Percentiles rank a stretch among this genome's conserved stretches.
These are phyloP conservation scores for Acronicta alni DNA, from an alignment of 2,888 invertebrate genomes.

Conservation along the genomic window DNA sequence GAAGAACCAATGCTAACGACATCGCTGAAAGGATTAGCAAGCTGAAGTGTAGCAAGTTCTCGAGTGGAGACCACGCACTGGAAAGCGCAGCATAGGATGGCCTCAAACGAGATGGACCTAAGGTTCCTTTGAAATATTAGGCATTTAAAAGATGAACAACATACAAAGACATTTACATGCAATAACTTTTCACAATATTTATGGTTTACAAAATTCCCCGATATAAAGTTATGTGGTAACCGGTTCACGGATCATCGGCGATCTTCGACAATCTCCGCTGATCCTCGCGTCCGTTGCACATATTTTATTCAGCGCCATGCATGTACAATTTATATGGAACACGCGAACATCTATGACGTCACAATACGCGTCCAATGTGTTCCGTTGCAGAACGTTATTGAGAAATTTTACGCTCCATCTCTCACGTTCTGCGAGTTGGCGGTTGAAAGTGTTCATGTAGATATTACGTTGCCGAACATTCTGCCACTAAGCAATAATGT, in stretches of 20 bases:
- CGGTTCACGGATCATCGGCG: slow-evolving; percentile 5
- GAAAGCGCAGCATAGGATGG: no score
- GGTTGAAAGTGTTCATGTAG: background rate
- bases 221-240: slow-evolving; percentile 9
- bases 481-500: no score
- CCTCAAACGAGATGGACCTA: no score
- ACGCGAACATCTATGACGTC: slow-evolving; percentile 29
- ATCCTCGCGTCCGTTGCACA: slow-evolving; percentile 19
- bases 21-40: no score
- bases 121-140: no score
- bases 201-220: slow-evolving; percentile 2
- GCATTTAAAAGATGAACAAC: no score
- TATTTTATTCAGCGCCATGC: slow-evolving; percentile 43
- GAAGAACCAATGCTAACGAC: no score
- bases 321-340: slow-evolving; percentile 34
- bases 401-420: slow-evolving; percentile 37
- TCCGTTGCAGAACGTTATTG: slow-evolving; percentile 32
- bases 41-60: no score
- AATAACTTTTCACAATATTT: slow-evolving; percentile 1
- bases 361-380: slow-evolving; percentile 19
- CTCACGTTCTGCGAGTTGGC: slow-evolving; percentile 9
- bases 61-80: no score
- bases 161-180: background rate
- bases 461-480: background rate
- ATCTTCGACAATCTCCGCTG: slow-evolving; percentile 19